A percentile compares a stretch with the other conserved stretches of the same genome.
Conservation (phyloP, 2,113 vertebrate species). For the Onychostoma macrolepis region DNA sequence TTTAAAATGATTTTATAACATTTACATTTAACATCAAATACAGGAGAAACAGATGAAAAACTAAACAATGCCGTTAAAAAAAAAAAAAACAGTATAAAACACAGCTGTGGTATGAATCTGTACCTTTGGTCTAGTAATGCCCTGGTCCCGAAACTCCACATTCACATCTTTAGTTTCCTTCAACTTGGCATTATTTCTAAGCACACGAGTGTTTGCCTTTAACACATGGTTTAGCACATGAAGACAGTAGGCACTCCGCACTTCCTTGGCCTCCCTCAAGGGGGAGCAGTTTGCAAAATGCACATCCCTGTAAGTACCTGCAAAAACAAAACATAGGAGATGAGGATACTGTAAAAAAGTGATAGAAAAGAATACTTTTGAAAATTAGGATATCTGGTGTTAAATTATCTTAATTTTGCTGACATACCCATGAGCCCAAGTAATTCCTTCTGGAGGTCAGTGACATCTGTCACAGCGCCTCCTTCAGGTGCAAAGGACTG, state of each 20-base stretch:
- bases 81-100: not conserved
- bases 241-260: constrained; percentile 86
- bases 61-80: not conserved
- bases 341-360: not conserved
- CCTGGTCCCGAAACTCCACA: constrained; percentile 88
- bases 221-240: constrained; percentile 92
- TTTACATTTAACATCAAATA: not conserved
- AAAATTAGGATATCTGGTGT: not conserved
- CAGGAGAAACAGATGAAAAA: no score
- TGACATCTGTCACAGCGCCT: constrained; percentile 64
- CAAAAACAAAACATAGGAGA: not conserved
- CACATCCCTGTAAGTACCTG: constrained; percentile 83
- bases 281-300: constrained; percentile 85
- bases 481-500: constrained; percentile 63
- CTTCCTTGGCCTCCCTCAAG: constrained; percentile 79
- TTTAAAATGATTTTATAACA: not conserved
- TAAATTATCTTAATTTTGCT: no score
- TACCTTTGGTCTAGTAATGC: constrained; percentile 96
- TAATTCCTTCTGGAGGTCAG: constrained; percentile 85
- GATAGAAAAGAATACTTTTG: not conserved
- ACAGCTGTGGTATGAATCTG: not conserved
- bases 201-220: constrained; percentile 90
- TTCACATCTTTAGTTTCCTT: constrained; percentile 70
- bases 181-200: constrained; percentile 83
- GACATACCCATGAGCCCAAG: constrained; percentile 84